Conservation (phyloP, 1,140 invertebrate genomes). For the Octopus bimaculoides region DNA sequence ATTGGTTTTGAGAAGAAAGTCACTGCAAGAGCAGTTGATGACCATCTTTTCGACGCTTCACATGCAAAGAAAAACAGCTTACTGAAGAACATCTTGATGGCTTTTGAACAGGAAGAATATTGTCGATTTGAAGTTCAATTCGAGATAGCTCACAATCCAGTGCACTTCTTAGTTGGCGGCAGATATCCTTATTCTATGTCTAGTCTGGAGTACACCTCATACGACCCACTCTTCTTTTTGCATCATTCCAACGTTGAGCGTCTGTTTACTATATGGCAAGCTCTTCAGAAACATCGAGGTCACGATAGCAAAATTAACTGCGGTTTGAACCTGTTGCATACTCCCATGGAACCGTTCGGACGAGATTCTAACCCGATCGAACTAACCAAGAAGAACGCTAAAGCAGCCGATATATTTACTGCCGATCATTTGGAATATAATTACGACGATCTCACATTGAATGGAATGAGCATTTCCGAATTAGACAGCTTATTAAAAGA, state of each 20-base stretch:
- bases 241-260: slow-evolving; percentile 31
- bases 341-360: slow-evolving; percentile 26
- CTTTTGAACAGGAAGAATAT: slow-evolving; percentile 31
- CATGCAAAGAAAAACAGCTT: slow-evolving; percentile 20
- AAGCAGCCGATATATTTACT: slow-evolving; percentile 11
- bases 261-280: slow-evolving; percentile 26
- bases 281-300: slow-evolving; percentile 26
- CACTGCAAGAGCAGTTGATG: slow-evolving; percentile 29
- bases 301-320: slow-evolving; percentile 21
- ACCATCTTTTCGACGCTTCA: slow-evolving; percentile 24
- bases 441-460: slow-evolving; percentile 27
- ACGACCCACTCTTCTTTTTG: slow-evolving; percentile 24
- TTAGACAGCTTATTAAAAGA: slow-evolving; percentile 22
- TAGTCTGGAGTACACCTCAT: slow-evolving; percentile 30
- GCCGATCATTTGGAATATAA: slow-evolving; percentile 12
- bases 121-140: slow-evolving; percentile 36
- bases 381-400: slow-evolving; percentile 18
- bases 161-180: slow-evolving; percentile 35
- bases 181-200: slow-evolving; percentile 27
- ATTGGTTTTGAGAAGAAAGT: slow-evolving; percentile 20
- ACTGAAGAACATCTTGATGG: slow-evolving; percentile 23
- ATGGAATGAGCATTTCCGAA: slow-evolving; percentile 20
- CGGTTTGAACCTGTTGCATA: slow-evolving; percentile 11
- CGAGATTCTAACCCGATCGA: slow-evolving; percentile 25
- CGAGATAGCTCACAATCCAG: slow-evolving; percentile 32